These are phyloP conservation scores for Danio tinwini DNA, from an alignment of 2,797 vertebrate species.

Conservation along the genomic window DNA sequence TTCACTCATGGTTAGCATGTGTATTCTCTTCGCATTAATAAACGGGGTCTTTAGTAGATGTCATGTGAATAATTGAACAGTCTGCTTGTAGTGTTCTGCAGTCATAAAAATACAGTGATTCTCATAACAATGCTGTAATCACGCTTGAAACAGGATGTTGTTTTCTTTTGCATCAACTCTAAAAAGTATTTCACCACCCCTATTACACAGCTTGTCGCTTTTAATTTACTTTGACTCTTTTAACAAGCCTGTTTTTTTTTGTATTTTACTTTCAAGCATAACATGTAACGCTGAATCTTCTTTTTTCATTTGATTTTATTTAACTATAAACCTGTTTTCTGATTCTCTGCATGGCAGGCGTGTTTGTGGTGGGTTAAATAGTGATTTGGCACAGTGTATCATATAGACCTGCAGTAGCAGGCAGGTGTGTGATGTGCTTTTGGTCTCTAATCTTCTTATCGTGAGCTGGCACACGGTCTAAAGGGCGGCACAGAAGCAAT, in stretches of 20 bases:
- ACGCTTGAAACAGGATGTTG: constrained; percentile 23
- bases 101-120: constrained; percentile 21
- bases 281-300: constrained; percentile 1
- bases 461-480: constrained; percentile 24
- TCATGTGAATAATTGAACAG: constrained; percentile 36
- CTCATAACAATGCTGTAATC: constrained; percentile 28
- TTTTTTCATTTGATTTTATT: constrained; percentile 16
- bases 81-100: constrained; percentile 20
- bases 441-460: constrained; percentile 48
- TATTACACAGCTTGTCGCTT: constrained; percentile 41
- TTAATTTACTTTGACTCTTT: constrained; percentile 28
- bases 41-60: constrained; percentile 20
- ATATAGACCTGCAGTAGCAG: constrained; percentile 22
- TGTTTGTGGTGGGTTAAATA: constrained; percentile 36
- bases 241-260: constrained; percentile 37
- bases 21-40: constrained; percentile 28
- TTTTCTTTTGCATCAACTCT: constrained; percentile 17
- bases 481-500: constrained; percentile 12
- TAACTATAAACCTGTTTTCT: constrained; percentile 6
- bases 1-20: not conserved
- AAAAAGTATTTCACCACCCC: constrained; percentile 24
- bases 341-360: constrained; percentile 19
- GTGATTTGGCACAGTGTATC: constrained; percentile 27
- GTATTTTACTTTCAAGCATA: constrained; percentile 26
- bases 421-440: constrained; percentile 42